A percentile compares a stretch with the other conserved stretches of the same genome.
Conservation (phyloP, 2,888 invertebrate genomes). For the Plebejus argus region DNA sequence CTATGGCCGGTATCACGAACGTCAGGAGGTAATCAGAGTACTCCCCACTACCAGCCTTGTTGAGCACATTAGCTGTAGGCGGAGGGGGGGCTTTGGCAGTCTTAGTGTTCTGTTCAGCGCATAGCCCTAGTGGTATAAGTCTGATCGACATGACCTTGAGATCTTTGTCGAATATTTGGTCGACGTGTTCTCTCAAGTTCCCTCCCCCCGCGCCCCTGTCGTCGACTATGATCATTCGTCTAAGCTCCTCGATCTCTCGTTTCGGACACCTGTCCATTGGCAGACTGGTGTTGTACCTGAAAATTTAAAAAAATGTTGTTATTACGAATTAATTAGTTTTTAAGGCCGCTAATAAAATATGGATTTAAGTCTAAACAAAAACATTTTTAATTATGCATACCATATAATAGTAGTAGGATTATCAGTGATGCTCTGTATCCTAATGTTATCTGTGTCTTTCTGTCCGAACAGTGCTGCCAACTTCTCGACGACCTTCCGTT, state of each 20-base stretch:
- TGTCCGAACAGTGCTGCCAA: slow-evolving; percentile 89
- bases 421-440: slow-evolving; percentile 85
- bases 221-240: slow-evolving; percentile 85
- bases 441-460: slow-evolving; percentile 85
- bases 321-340: too few relatives aligned
- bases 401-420: slow-evolving; percentile 87
- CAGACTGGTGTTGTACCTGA: slow-evolving; percentile 88
- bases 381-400: slow-evolving; percentile 52
- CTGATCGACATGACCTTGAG: slow-evolving; percentile 85
- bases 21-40: slow-evolving; percentile 85
- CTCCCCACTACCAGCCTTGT: slow-evolving; percentile 55
- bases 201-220: slow-evolving; percentile 69
- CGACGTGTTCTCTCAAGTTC: slow-evolving; percentile 79
- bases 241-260: slow-evolving; percentile 86
- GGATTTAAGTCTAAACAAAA: too few relatives aligned
- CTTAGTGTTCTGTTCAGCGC: slow-evolving; percentile 74
- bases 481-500: slow-evolving; percentile 91
- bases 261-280: slow-evolving; percentile 88
- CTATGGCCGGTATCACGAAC: slow-evolving; percentile 93
- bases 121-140: slow-evolving; percentile 82
- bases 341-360: too few relatives aligned
- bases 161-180: slow-evolving; percentile 85
- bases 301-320: slow-evolving; percentile 27
- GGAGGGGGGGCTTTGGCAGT: slow-evolving; percentile 55
- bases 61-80: slow-evolving; percentile 54